Evolutionary conservation across 2,888 invertebrate genomes (phyloP), one percentile per base, ranked within the genome.

Genomic region (Andrena camellia): DNA sequence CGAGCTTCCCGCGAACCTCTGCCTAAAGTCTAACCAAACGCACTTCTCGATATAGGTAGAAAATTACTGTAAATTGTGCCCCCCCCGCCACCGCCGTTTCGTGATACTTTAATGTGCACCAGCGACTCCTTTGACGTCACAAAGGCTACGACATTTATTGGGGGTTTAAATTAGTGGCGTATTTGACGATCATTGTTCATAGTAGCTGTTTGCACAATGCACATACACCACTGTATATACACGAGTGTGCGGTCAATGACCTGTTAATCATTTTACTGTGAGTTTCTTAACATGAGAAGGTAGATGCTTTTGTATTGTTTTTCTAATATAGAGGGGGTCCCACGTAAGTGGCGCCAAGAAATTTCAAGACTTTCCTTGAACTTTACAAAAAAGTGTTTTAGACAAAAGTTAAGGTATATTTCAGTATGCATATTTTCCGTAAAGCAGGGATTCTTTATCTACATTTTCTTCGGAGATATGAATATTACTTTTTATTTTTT

Each of bases 1-100:
- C 80, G 78, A 57, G 78, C 52, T 66, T 52, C 71, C 20, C 20
- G 54, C 33, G 20, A 52, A 76, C 57, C 69, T 59, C 29, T 8
- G 29, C 57, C 26, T 42, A 42, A 42, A 17, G 35, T 26, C 20
- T 10, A 17, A n/a, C 5, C 63, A 17, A 35, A 57, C 70, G 48
- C 2, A 31, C 52, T 50, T 67, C 35, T 67, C 42, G 2, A 80
- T 42, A 23, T n/a, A 10, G 13, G 42, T 42, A 42, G 33, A 13
- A 48, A 69, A 62, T 60, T 42, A 57, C 57, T 59, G n/a, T 23
- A 13, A 77, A 69, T 63, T 26, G 3, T 17, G 23, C 33, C 35
- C 35, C 48, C 26, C 35, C 54, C 20, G 33, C 42, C 31, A 29
- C 54, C 29, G 26, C 23, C n/a, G 17, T 66, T 20, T 52, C 10